These are phyloP conservation scores for Cyphomyrus discorhynchus DNA, from an alignment of 2,113 vertebrate species.

Conservation along the genomic window DNA sequence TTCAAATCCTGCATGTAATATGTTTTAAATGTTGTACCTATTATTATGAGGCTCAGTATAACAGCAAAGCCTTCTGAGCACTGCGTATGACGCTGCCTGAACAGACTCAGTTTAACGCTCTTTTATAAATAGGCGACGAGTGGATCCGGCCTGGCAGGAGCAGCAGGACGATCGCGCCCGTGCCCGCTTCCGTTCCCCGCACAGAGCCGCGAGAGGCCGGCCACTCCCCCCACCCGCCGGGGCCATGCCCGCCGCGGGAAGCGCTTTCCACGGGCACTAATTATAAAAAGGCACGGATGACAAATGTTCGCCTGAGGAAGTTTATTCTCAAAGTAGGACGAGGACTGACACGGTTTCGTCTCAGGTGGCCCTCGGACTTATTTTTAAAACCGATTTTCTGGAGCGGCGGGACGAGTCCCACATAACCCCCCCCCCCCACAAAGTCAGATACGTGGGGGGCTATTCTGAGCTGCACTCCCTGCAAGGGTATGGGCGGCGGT, in stretches of 20 bases:
- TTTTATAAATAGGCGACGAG: conserved; percentile 29
- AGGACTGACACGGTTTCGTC: conserved; percentile 62
- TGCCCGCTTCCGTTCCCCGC: conserved; percentile 21
- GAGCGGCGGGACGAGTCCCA: conserved; percentile 57
- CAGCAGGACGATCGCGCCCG: conserved; percentile 29
- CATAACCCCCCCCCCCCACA: conserved; percentile 30
- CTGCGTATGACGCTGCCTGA: background rate
- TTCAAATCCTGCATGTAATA: background rate
- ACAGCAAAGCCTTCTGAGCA: background rate
- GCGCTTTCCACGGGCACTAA: conserved; percentile 38
- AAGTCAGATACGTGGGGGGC: conserved; percentile 22
- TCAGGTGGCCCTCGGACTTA: conserved; percentile 61
- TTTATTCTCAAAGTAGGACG: conserved; percentile 61
- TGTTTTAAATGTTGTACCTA: background rate
- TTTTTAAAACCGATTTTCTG: conserved; percentile 63
- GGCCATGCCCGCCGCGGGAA: conserved; percentile 20
- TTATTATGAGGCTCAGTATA: background rate
- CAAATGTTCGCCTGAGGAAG: conserved; percentile 44
- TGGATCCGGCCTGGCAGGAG: conserved; percentile 22
- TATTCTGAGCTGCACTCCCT: conserved; percentile 38
- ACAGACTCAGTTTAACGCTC: conserved; percentile 3
- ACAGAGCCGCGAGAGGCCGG: conserved; percentile 21
- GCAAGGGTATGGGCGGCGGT: conserved; percentile 22
- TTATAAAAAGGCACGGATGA: conserved; percentile 45
- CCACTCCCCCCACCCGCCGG: conserved; percentile 25